A percentile compares a stretch with the other conserved stretches of the same genome.
Conservation (phyloP, 2,797 vertebrate species). For the Hozukius guyotensis region DNA sequence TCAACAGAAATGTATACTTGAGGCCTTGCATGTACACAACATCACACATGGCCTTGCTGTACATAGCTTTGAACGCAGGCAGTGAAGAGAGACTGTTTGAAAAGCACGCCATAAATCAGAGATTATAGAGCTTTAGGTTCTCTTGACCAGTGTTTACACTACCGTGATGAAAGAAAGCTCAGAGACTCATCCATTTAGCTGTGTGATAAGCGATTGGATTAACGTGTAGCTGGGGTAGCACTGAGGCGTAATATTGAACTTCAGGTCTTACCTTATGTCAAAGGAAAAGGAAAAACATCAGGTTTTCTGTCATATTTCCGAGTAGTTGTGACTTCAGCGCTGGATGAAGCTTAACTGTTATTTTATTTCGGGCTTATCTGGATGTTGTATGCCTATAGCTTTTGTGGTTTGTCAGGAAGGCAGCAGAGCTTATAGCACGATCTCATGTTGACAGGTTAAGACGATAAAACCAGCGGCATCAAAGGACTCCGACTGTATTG, state of each 20-base stretch:
- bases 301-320: neutral
- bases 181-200: constrained; percentile 8
- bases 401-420: constrained; percentile 46
- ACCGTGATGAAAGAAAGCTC: constrained; percentile 31
- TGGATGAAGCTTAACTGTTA: neutral
- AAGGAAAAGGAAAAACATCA: neutral
- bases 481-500: constrained; percentile 43
- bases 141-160: constrained; percentile 12
- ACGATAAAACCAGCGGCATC: constrained; percentile 65
- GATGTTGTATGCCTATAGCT: constrained; percentile 22
- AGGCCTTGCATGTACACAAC: neutral
- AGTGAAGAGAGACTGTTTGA: constrained; percentile 4
- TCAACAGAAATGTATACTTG: constrained; percentile 15
- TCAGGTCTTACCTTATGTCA: neutral
- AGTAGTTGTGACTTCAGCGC: neutral
- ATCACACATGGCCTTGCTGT: constrained; percentile 44
- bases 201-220: constrained; percentile 29
- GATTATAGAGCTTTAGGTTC: constrained; percentile 15
- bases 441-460: constrained; percentile 56
- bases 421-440: constrained; percentile 22
- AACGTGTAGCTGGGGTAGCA: neutral
- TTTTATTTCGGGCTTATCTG: constrained; percentile 11
- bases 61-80: constrained; percentile 12
- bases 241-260: neutral
- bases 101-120: constrained; percentile 46